Conservation (phyloP, 2,888 invertebrate species). For the Melieria omissa region DNA sequence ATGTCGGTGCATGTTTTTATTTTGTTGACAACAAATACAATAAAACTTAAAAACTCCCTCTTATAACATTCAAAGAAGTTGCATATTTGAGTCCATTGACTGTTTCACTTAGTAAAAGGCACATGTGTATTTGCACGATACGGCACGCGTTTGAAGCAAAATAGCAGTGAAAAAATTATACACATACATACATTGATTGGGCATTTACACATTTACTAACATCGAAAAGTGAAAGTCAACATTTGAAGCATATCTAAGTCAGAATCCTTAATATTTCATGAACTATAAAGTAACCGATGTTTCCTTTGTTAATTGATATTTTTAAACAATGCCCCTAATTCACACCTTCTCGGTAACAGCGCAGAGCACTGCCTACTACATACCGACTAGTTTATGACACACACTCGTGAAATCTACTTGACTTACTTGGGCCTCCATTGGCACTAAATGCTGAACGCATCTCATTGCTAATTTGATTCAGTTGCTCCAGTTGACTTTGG, state of each 20-base stretch:
- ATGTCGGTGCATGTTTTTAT: no score
- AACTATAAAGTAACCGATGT: background rate
- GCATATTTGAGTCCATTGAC: no score
- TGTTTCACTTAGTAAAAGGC: no score
- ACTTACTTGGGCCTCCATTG: slow-evolving; percentile 65
- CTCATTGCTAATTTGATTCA: slow-evolving; percentile 59
- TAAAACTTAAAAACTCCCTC: no score
- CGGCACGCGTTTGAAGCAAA: no score
- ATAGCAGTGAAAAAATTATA: no score
- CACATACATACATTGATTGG: no score
- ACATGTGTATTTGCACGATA: no score
- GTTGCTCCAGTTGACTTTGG: slow-evolving; percentile 58
- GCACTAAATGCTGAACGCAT: slow-evolving; percentile 62
- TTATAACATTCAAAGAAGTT: no score
- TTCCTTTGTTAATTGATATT: background rate
- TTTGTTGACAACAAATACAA: no score
- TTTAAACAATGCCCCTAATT: background rate
- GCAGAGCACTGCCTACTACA: background rate
- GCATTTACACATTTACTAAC: no score
- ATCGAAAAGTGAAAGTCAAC: no score
- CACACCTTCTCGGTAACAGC: background rate
- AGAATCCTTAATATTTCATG: background rate
- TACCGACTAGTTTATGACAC: background rate
- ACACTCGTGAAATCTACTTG: slow-evolving; percentile 16
- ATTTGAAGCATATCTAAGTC: background rate